Conservation (phyloP, 2,888 invertebrate genomes). For the Rotaria socialis region DNA sequence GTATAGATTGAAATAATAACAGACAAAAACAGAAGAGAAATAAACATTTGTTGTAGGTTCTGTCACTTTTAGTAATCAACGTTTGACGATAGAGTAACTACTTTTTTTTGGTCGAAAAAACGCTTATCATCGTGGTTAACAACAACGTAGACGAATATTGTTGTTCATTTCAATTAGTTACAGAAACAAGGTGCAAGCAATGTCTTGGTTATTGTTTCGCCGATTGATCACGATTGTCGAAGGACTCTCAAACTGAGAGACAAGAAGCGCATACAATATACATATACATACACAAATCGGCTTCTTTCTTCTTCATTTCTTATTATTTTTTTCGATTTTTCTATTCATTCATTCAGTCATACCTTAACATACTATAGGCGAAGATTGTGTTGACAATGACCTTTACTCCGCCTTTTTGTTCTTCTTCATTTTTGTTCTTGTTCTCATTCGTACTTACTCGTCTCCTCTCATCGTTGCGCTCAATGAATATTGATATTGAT, state of each 20-base stretch:
- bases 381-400: constrained; percentile 21
- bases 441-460: not conserved
- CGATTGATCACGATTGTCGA: not conserved
- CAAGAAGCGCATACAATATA: not conserved
- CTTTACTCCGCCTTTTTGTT: constrained; percentile 17
- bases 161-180: not conserved
- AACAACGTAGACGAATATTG: not conserved
- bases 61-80: no score
- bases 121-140: not conserved
- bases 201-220: not conserved
- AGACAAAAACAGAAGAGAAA: no score
- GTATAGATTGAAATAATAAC: no score
- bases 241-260: not conserved
- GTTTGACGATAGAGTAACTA: no score
- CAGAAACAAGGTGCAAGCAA: not conserved
- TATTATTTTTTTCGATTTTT: not conserved
- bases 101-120: not conserved
- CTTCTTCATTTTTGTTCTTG: not conserved
- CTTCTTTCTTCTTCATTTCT: not conserved
- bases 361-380: not conserved
- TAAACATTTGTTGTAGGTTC: no score
- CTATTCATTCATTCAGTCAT: not conserved
- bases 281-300: not conserved
- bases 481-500: constrained; percentile 7
- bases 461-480: not conserved